These are phyloP conservation scores for Bursaphelenchus okinawaensis DNA, from an alignment of 2,888 invertebrate genomes.

Conservation along the genomic window DNA sequence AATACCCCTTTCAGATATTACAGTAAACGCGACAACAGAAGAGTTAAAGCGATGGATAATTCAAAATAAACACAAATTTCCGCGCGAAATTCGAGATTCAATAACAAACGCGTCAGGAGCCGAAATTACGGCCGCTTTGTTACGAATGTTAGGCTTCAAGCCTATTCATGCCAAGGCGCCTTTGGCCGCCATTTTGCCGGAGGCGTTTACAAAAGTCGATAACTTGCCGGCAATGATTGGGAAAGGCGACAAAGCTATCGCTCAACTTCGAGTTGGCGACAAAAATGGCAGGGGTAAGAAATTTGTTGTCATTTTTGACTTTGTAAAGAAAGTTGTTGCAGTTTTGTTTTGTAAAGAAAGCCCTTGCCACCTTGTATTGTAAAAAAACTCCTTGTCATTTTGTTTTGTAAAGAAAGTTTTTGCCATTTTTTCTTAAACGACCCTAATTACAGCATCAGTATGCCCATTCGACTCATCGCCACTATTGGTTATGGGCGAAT, in stretches of 20 bases:
- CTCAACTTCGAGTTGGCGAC: background rate
- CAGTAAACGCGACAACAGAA: slow-evolving; percentile 41
- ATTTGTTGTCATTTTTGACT: no score
- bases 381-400: no score
- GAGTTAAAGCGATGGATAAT: slow-evolving; percentile 50
- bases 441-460: slow-evolving; percentile 27
- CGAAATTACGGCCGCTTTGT: slow-evolving; percentile 42
- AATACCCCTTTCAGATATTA: background rate
- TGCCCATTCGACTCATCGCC: slow-evolving; percentile 53
- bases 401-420: no score
- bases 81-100: slow-evolving; percentile 23
- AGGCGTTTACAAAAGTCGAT: background rate
- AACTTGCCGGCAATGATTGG: background rate
- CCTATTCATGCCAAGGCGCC: background rate
- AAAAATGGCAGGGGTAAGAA: background rate
- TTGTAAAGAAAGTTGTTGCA: no score
- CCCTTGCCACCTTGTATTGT: no score
- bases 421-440: background rate
- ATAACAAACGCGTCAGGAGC: slow-evolving; percentile 27
- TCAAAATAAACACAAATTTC: slow-evolving; percentile 40
- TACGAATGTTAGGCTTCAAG: slow-evolving; percentile 27
- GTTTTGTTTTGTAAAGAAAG: no score
- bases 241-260: background rate
- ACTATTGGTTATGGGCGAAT: slow-evolving; percentile 44
- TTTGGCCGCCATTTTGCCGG: background rate